Evolutionary conservation across 1,140 invertebrate species (phyloP).

Genomic region (Pachypeltis micranthus): DNA sequence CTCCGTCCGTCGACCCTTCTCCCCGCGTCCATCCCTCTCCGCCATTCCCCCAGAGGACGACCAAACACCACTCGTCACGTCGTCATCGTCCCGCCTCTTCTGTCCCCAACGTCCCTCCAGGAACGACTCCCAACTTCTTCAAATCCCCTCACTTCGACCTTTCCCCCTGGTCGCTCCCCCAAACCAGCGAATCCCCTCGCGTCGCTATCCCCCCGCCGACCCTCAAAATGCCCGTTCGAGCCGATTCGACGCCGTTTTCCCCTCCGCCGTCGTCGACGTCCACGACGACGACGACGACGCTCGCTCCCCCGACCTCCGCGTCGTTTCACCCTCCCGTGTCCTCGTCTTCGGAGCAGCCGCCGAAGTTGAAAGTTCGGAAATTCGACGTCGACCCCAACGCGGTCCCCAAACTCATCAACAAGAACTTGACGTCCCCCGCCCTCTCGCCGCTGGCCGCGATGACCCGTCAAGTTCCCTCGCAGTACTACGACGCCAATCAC

Average conservation of each 20-base stretch:
- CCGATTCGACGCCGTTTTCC: slow-evolving; percentile 18
- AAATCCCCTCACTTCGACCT: not conserved
- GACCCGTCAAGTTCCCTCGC: slow-evolving; percentile 32
- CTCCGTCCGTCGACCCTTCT: not conserved
- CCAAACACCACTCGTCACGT: not conserved
- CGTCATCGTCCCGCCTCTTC: not conserved
- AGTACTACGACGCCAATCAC: slow-evolving; percentile 40
- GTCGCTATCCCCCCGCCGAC: slow-evolving; percentile 16
- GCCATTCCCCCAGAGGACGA: not conserved
- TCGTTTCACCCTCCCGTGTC: slow-evolving; percentile 10
- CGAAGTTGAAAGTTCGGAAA: slow-evolving; percentile 36
- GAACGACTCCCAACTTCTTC: not conserved
- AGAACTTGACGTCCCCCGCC: slow-evolving; percentile 7
- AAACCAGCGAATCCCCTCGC: slow-evolving; percentile 14
- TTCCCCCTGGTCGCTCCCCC: not conserved
- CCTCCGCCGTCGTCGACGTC: not conserved
- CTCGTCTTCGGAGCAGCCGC: slow-evolving; percentile 25
- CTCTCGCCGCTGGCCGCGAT: slow-evolving; percentile 28
- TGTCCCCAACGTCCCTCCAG: not conserved
- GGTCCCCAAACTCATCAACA: slow-evolving; percentile 29
- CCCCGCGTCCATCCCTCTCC: not conserved
- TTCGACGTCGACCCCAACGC: slow-evolving; percentile 35
- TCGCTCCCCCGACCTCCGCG: slow-evolving; percentile 8
- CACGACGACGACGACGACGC: slow-evolving; percentile 19
- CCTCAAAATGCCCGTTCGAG: slow-evolving; percentile 16